Conservation (phyloP, 2,113 vertebrate genomes). For the Psilopogon haemacephalus region DNA sequence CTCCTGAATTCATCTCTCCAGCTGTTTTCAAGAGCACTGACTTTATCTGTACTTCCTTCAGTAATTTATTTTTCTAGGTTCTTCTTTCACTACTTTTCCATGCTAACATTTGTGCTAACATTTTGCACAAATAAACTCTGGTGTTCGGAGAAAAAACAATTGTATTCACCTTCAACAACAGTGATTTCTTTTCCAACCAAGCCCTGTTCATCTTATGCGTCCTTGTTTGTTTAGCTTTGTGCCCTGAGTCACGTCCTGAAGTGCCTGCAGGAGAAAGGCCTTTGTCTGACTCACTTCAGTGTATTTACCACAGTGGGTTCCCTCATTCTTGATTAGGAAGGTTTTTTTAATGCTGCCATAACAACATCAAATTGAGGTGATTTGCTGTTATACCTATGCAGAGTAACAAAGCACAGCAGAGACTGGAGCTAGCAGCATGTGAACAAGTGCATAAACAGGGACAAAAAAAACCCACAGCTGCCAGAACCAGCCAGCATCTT, state of each 20-base stretch:
- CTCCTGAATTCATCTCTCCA: background rate
- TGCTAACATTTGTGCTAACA: background rate
- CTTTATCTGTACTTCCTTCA: background rate
- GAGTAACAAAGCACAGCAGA: background rate
- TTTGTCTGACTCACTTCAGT: background rate
- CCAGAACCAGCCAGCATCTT: background rate
- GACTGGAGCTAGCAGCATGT: background rate
- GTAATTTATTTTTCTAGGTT: background rate
- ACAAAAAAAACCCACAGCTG: background rate
- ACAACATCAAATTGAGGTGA: background rate
- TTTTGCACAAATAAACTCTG: background rate
- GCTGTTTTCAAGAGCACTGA: background rate
- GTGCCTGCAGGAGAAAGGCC: background rate
- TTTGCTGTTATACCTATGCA: background rate
- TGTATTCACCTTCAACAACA: background rate
- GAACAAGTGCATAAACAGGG: fast-evolving
- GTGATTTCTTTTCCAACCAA: background rate
- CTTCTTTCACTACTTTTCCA: background rate
- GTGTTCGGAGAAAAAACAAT: background rate
- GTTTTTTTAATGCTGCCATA: background rate
- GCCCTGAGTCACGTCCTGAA: slow-evolving; percentile 4
- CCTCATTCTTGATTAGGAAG: background rate
- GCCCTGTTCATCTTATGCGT: background rate
- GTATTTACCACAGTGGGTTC: background rate
- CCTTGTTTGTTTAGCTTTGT: slow-evolving; percentile 16